phyloP scores from a whole-genome alignment of 2,888 invertebrate species.

The Aphodius granarius region DNA sequence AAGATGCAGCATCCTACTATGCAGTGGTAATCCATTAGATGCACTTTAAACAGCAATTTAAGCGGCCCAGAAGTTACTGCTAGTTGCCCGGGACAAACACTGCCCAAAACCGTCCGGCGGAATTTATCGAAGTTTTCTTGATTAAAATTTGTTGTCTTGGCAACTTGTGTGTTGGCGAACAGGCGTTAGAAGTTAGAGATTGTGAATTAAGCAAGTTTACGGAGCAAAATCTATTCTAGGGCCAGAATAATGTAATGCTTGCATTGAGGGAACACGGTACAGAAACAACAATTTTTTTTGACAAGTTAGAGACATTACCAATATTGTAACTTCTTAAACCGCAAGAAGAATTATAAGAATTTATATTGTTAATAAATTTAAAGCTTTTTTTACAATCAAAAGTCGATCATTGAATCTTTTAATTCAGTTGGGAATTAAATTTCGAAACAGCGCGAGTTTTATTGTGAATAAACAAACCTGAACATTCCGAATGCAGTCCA shows the following conservation, averaged over 20 bases:
- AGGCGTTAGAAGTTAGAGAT: neutral
- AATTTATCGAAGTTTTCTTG: neutral
- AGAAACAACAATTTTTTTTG: too few species aligned
- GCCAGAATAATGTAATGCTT: neutral
- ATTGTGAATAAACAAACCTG: neutral
- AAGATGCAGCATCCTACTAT: slow-evolving; percentile 7
- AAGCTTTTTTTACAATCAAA: too few species aligned
- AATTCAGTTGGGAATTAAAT: neutral
- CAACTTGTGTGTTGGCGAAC: neutral
- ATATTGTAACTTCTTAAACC: too few species aligned
- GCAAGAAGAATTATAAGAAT: too few species aligned
- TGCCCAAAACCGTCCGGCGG: neutral
- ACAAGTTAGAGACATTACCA: too few species aligned
- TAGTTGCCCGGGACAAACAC: slow-evolving; percentile 35
- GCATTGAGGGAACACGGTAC: too few species aligned
- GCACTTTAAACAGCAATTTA: slow-evolving; percentile 42
- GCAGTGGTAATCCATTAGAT: slow-evolving; percentile 41
- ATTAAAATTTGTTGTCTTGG: neutral
- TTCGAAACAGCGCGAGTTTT: neutral
- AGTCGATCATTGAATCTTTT: too few species aligned
- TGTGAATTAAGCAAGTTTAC: neutral
- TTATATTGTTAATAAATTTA: too few species aligned
- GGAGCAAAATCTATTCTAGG: neutral
- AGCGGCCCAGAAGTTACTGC: slow-evolving; percentile 40
- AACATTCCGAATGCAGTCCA: neutral